These are phyloP conservation scores for Entomobrya proxima DNA, from an alignment of 2,888 invertebrate species.

Conservation along the genomic window DNA sequence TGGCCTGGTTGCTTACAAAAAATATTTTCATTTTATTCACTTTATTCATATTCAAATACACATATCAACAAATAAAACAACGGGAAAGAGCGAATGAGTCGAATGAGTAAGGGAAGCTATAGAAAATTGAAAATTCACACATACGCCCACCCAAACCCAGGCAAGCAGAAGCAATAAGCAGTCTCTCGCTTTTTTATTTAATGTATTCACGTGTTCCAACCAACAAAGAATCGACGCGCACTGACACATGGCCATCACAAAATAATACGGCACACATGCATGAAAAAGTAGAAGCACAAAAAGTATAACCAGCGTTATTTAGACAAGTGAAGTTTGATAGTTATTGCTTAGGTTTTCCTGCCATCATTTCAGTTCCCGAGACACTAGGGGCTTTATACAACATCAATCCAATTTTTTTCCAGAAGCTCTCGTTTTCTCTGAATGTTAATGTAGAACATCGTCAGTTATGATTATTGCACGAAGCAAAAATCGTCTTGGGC, in stretches of 20 bases:
- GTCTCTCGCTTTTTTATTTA: background rate
- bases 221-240: no score
- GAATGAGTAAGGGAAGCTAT: background rate
- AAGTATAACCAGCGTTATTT: no score
- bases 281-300: no score
- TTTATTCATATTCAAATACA: background rate
- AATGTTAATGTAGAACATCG: background rate
- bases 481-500: background rate
- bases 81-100: background rate
- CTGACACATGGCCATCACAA: background rate
- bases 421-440: background rate
- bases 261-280: background rate
- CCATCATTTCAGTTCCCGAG: background rate
- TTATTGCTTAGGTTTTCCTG: constrained; percentile 2
- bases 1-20: background rate
- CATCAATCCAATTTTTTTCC: background rate
- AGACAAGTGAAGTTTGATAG: background rate
- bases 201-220: background rate
- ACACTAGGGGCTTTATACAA: background rate
- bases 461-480: background rate
- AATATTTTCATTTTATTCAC: background rate
- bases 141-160: background rate
- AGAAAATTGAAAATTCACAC: background rate
- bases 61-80: constrained; percentile 7
- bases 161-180: background rate